Base-by-base conservation (phyloP, 2,888 invertebrate species). In the Sisyra terminalis region DNA sequence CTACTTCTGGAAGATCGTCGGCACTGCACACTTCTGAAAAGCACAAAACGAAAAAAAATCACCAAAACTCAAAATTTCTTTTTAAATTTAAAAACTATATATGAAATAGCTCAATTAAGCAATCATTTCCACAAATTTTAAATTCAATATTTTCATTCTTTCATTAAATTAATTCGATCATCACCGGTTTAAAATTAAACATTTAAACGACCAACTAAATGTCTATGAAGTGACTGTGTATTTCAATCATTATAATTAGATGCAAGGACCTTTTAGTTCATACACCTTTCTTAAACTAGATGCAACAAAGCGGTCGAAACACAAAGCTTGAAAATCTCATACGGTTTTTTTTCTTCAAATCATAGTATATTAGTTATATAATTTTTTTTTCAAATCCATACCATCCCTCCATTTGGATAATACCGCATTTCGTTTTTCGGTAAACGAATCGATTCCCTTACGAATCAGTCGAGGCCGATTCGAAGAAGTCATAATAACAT, bases 1-100 rank as follows among this genome's bases (percentile, higher is more conserved):
- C 93, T 57, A 94, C 90, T 73, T 94, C 94, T 49, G 90, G 87
- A 65, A 90, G 73, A 65, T 89, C 81, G 63, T 81, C 88, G 65
- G 80, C 81, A 69, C 84, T 87, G 75, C 89, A 90, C 69, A 93
- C 74, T 69, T 92, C 92, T 92, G 75, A 70, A 71, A 54, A 45
- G 53, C 48, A 39, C 7, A 44, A 47, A 46, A 42, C 42, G 29
- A 35, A 44, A 44, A 38, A 38, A 45, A 41, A 43, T 34, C 11
- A 11, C 11, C 7, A 24, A 24, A 5, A 24, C 3, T 24, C 24
- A 7, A 24, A 7, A 24, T n/a, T n/a, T n/a, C n/a, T n/a, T n/a
- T n/a, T n/a, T n/a, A n/a, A n/a, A n/a, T n/a, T n/a, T n/a, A n/a
- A n/a, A n/a, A n/a, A n/a, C n/a, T n/a, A n/a, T n/a, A n/a, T n/a